Evolutionary conservation across 2,888 invertebrate species (phyloP), one percentile per base, ranked within the genome.

Genomic region (Rhagophthalmus giganteus): DNA sequence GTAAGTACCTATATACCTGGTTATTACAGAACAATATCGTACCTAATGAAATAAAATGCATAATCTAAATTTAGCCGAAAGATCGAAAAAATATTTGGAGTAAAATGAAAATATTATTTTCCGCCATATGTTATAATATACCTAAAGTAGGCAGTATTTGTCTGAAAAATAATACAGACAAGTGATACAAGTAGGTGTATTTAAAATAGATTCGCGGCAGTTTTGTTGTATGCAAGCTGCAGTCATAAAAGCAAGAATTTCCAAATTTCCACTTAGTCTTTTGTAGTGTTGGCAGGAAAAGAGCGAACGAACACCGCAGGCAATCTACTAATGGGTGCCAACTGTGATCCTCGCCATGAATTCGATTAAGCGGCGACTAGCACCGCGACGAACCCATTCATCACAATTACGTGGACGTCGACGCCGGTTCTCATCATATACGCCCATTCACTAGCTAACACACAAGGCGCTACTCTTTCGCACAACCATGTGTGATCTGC

Each of bases 251-350:
- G 20, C 28, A 28, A 28, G 28, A 28, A 28, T 10, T 33, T 33
- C 14, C 33, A 16, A 33, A 33, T n/a, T 33, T 33, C 10, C 8
- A 33, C 8, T 16, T n/a, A 28, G 27, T 15, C 14, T 15, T 39
- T 13, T 28, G n/a, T 26, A 27, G 27, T 26, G 34, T 14, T 35
- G 37, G 46, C 31, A 37, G 24, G 25, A 37, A n/a, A 28, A 26
- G 28, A 11, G 24, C 30, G 41, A 24, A 27, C 20, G 37, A 45
- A 34, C 51, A 51, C 45, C 45, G 39, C 51, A 59, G 59, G 62
- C 63, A 64, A 64, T 64, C 62, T 61, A 54, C 64, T 64, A 64
- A 64, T 64, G 64, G 64, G 57, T 49, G 57, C 62, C 62, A 62
- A 61, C 60, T 62, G 62, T 57, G 63, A 59, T 61, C 57, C 55